phyloP scores from a whole-genome alignment of 2,888 invertebrate genomes.

The Chloroclysta siterata region DNA sequence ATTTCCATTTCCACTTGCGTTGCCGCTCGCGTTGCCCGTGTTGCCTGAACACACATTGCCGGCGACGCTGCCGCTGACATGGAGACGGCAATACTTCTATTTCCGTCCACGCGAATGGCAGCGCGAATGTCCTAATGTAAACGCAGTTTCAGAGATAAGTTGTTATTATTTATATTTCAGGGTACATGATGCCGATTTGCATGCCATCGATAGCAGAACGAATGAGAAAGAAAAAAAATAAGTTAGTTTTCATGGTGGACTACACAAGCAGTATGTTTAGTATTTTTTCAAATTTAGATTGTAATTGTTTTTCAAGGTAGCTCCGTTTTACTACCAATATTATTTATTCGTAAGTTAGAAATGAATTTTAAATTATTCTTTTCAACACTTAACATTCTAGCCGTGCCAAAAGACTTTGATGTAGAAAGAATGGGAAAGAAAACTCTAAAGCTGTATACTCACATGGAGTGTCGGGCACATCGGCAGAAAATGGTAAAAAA shows the following conservation, averaged over 20 bases:
- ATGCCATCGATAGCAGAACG: slow-evolving; percentile 65
- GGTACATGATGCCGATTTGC: slow-evolving; percentile 71
- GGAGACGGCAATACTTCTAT: too few species aligned
- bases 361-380: background rate
- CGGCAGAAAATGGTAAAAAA: slow-evolving; percentile 58
- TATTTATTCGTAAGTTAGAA: too few species aligned
- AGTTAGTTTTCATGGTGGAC: slow-evolving; percentile 67
- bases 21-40: too few species aligned
- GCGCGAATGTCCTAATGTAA: too few species aligned
- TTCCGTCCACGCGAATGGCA: too few species aligned
- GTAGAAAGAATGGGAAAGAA: slow-evolving; percentile 72
- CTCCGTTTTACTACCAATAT: background rate
- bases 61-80: too few species aligned
- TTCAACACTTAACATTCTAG: slow-evolving; percentile 52
- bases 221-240: slow-evolving; percentile 54
- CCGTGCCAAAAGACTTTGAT: slow-evolving; percentile 71
- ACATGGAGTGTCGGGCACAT: slow-evolving; percentile 67
- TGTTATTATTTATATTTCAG: slow-evolving; percentile 48
- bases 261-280: slow-evolving; percentile 69
- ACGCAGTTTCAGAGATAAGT: too few species aligned
- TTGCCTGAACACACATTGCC: too few species aligned
- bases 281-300: too few species aligned
- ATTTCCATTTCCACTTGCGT: too few species aligned
- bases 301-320: too few species aligned
- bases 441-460: slow-evolving; percentile 66